These are phyloP conservation scores for Congeria kusceri DNA, from an alignment of 2,888 invertebrate species.

Conservation along the genomic window DNA sequence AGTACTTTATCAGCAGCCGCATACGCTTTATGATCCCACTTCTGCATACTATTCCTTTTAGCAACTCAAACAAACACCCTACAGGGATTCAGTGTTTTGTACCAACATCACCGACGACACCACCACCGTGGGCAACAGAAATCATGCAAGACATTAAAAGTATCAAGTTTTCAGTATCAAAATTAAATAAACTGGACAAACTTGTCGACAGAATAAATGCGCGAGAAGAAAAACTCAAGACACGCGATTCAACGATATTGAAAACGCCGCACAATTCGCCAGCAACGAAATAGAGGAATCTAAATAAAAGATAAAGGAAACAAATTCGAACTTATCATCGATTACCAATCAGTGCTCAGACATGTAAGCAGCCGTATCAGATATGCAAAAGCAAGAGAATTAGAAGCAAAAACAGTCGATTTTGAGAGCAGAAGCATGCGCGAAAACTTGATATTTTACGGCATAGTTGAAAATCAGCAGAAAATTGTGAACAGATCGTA, in stretches of 20 bases:
- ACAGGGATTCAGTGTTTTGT: no score
- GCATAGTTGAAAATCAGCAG: background rate
- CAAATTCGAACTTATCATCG: background rate
- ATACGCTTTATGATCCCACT: no score
- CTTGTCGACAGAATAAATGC: background rate
- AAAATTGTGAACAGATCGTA: background rate
- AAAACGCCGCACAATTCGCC: conserved; percentile 1
- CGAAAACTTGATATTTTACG: no score
- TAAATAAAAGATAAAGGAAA: conserved; percentile 9
- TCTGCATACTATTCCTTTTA: no score
- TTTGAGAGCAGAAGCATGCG: no score
- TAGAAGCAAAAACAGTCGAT: no score
- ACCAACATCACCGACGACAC: no score
- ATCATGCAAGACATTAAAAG: conserved; percentile 16
- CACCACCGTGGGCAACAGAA: conserved; percentile 15
- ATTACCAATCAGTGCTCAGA: no score
- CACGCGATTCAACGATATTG: conserved; percentile 1
- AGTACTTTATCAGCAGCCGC: no score
- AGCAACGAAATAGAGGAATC: conserved; percentile 1
- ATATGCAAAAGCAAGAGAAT: no score
- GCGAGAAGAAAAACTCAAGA: conserved; percentile 6
- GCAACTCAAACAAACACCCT: no score
- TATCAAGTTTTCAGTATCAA: conserved; percentile 3
- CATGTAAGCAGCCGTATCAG: no score
- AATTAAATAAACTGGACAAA: conserved; percentile 16